These are phyloP conservation scores for Chrysochloris asiatica DNA, from an alignment of 2,113 vertebrate genomes.

Conservation along the genomic window DNA sequence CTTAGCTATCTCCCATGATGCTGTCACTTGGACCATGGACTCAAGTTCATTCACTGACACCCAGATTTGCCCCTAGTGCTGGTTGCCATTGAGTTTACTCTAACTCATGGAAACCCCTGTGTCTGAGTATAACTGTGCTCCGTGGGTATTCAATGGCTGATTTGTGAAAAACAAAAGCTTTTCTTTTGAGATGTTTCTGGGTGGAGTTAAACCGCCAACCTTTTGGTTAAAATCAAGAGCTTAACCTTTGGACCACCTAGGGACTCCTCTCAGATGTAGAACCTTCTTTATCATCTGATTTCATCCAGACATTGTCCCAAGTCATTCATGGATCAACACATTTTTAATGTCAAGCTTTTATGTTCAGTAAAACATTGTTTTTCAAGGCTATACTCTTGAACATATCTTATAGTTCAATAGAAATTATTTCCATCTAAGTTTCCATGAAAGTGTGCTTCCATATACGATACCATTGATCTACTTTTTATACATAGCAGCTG, in stretches of 20 bases:
- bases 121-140: background rate
- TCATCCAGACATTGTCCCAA: background rate
- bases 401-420: slow-evolving; percentile 18
- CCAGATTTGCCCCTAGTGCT: background rate
- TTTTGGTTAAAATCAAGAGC: background rate
- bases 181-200: background rate
- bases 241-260: background rate
- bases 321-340: background rate
- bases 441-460: background rate
- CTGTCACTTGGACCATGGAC: background rate
- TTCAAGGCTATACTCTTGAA: slow-evolving; percentile 14
- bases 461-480: slow-evolving; percentile 33
- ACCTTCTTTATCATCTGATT: background rate
- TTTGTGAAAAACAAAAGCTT: too few species aligned
- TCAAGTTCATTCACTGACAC: background rate
- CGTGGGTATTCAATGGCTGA: too few species aligned
- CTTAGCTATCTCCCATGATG: background rate
- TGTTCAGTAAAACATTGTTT: background rate
- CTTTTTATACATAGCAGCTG: slow-evolving; percentile 42
- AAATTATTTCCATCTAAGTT: slow-evolving; percentile 42
- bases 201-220: background rate
- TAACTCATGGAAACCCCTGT: background rate
- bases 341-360: background rate
- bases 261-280: background rate
- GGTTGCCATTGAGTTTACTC: background rate